These are phyloP conservation scores for Euclidia mi DNA, from an alignment of 2,888 invertebrate genomes.

Conservation along the genomic window DNA sequence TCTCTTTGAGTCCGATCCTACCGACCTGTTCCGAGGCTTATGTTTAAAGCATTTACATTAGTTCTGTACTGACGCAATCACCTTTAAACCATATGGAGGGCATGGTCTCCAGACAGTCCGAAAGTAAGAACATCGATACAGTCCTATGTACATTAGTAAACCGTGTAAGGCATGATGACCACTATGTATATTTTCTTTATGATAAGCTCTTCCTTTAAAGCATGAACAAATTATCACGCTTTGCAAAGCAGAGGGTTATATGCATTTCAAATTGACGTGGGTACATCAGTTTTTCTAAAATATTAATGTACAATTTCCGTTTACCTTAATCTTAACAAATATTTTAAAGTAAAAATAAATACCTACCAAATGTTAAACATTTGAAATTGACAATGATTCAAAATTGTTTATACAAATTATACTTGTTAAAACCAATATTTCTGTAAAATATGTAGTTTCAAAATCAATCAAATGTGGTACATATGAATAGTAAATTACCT, in stretches of 20 bases:
- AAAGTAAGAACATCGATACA: conserved; percentile 75
- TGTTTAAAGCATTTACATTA: conserved; percentile 81
- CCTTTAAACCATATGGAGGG: conserved; percentile 76
- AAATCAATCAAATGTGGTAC: conserved; percentile 28
- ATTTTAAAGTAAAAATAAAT: conserved; percentile 31
- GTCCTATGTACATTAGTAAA: conserved; percentile 82
- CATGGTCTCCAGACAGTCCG: conserved; percentile 82
- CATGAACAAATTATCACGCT: conserved; percentile 82
- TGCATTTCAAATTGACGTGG: conserved; percentile 61
- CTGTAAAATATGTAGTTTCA: conserved; percentile 27
- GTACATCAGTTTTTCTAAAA: conserved; percentile 44
- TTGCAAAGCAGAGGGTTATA: conserved; percentile 86
- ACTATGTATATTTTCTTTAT: conserved; percentile 67
- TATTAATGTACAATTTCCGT: conserved; percentile 54
- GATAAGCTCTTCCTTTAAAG: conserved; percentile 80
- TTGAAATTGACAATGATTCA: no score
- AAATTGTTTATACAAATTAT: not conserved
- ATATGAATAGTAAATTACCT: conserved; percentile 68
- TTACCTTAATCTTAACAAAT: conserved; percentile 44
- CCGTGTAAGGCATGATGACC: conserved; percentile 85
- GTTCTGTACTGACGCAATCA: conserved; percentile 65
- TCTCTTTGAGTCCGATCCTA: conserved; percentile 67
- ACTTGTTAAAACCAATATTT: conserved; percentile 17
- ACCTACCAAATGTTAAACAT: conserved; percentile 44
- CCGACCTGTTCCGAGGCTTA: conserved; percentile 75